Percentiles rank a stretch among this genome's conserved stretches.
These are phyloP conservation scores for Hiodon tergisus DNA, from an alignment of 2,113 vertebrate genomes.

Conservation along the genomic window DNA sequence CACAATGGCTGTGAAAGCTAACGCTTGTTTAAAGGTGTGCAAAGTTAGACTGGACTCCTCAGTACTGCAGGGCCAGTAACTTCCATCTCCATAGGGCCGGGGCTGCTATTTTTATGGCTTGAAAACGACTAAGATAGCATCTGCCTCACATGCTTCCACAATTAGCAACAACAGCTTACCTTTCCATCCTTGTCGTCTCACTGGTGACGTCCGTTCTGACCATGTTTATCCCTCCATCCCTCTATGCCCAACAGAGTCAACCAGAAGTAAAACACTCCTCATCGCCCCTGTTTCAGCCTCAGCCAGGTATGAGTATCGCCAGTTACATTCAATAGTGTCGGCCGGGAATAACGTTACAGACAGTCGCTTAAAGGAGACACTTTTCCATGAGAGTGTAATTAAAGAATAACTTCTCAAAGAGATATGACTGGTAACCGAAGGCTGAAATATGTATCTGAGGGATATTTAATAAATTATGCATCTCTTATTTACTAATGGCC, in stretches of 20 bases:
- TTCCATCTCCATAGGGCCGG: too few relatives aligned
- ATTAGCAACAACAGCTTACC: neutral
- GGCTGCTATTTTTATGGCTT: too few relatives aligned
- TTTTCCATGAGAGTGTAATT: slow-evolving; percentile 74
- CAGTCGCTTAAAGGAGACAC: slow-evolving; percentile 71
- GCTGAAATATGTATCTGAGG: slow-evolving; percentile 82
- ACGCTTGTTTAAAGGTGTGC: too few relatives aligned
- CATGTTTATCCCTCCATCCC: neutral
- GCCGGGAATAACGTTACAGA: slow-evolving; percentile 56
- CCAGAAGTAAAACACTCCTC: neutral
- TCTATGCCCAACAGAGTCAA: neutral
- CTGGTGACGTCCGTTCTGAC: neutral
- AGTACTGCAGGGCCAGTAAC: too few relatives aligned
- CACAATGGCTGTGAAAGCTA: too few relatives aligned
- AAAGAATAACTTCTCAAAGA: slow-evolving; percentile 72
- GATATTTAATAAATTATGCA: slow-evolving; percentile 91
- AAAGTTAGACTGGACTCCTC: too few relatives aligned
- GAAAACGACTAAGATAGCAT: too few relatives aligned
- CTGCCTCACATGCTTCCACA: too few relatives aligned
- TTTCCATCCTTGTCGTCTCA: slow-evolving; percentile 16
- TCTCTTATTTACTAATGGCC: slow-evolving; percentile 87
- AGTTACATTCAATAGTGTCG: neutral
- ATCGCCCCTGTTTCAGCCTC: neutral
- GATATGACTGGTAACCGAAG: slow-evolving; percentile 69
- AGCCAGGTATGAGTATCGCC: too few relatives aligned